Evolutionary conservation across 2,888 invertebrate species (phyloP).

Genomic region (Aleiodes leptofemur): DNA sequence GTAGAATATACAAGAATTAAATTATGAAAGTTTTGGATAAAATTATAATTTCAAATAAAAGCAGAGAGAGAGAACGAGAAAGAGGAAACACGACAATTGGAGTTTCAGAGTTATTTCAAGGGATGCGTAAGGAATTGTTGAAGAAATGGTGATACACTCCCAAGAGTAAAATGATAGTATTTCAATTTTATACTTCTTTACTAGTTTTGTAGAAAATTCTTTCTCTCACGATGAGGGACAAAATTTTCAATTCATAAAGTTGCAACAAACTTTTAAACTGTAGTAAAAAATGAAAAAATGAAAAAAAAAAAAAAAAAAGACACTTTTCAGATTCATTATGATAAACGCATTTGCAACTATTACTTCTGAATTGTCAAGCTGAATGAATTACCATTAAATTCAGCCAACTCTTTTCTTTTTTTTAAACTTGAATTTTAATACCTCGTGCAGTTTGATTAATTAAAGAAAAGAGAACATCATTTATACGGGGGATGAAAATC

Average conservation of each 20-base stretch:
- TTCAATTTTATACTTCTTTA: constrained; percentile 13
- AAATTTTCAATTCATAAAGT: too few relatives aligned
- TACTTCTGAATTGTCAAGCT: constrained; percentile 6
- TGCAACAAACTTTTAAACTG: too few relatives aligned
- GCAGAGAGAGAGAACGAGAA: constrained; percentile 29
- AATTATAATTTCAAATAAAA: constrained; percentile 28
- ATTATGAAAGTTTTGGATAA: too few relatives aligned
- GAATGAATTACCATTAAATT: constrained; percentile 23
- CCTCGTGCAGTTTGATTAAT: too few relatives aligned
- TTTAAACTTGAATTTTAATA: too few relatives aligned
- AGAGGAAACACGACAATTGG: not conserved
- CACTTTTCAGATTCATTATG: constrained; percentile 24
- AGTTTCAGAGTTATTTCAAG: not conserved
- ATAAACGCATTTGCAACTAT: constrained; percentile 31
- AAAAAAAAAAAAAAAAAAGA: too few relatives aligned
- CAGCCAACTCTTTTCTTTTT: not conserved
- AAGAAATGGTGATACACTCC: constrained; percentile 18
- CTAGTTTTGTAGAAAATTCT: not conserved
- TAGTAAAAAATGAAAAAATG: too few relatives aligned
- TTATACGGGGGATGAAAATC: too few relatives aligned
- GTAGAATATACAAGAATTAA: too few relatives aligned
- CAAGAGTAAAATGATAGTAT: constrained; percentile 20
- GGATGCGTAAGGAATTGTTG: constrained; percentile 16
- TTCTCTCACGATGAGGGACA: not conserved
- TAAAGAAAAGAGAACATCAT: too few relatives aligned